Evolutionary conservation across 2,797 vertebrate species (phyloP).

Genomic region (Typhlichthys eigenmanni): DNA sequence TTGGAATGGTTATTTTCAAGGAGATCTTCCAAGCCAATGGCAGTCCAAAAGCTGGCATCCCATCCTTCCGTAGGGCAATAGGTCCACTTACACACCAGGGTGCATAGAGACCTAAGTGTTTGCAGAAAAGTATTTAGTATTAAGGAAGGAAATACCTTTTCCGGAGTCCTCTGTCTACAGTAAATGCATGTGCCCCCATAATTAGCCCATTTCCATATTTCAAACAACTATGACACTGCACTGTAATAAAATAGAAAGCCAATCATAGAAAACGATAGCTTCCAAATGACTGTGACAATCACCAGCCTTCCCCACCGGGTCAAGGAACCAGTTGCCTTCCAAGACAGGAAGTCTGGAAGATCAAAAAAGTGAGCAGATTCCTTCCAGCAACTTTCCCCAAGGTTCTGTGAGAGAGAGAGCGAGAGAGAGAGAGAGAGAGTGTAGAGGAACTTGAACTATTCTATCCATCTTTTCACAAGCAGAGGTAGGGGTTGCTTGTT

Average conservation of each 20-base stretch:
- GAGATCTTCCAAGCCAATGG: constrained; percentile 87
- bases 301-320: constrained; percentile 75
- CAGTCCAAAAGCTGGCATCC: constrained; percentile 89
- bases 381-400: constrained; percentile 83
- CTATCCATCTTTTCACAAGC: too few relatives aligned
- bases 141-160: background rate
- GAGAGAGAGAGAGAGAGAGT: background rate
- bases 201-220: background rate
- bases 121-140: background rate
- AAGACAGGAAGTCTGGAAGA: constrained; percentile 95
- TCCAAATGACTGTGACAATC: too few relatives aligned
- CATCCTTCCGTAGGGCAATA: constrained; percentile 87
- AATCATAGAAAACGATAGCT: background rate
- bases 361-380: constrained; percentile 90
- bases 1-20: constrained; percentile 84
- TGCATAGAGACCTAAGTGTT: constrained; percentile 87
- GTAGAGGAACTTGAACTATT: too few relatives aligned
- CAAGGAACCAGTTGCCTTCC: constrained; percentile 92
- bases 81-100: constrained; percentile 95
- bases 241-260: background rate
- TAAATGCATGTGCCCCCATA: background rate
- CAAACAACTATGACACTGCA: background rate
- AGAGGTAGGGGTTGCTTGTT: too few relatives aligned
- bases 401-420: constrained; percentile 60
- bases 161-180: background rate